Conservation (phyloP, 2,888 invertebrate genomes). For the Oxycera nigricornis region DNA sequence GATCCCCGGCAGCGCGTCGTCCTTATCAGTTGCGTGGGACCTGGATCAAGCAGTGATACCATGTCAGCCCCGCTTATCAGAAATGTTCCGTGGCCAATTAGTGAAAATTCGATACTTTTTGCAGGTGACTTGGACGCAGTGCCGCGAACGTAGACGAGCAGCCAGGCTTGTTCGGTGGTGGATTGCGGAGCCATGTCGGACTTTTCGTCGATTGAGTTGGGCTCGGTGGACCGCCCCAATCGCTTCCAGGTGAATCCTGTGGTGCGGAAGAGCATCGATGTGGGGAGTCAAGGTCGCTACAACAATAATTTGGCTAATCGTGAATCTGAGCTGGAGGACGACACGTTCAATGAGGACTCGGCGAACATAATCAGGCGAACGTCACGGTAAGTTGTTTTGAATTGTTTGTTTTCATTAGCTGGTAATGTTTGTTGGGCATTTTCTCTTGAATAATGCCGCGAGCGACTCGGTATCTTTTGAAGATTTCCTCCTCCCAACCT, state of each 20-base stretch:
- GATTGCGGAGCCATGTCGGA: constrained; percentile 55
- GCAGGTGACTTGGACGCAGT: constrained; percentile 18
- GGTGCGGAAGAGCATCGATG: constrained; percentile 56
- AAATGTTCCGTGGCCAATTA: background rate
- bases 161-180: background rate
- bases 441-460: background rate
- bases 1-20: background rate
- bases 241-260: constrained; percentile 63
- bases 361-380: constrained; percentile 56
- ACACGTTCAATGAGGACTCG: constrained; percentile 58
- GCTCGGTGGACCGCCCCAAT: constrained; percentile 59
- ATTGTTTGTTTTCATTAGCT: too few relatives aligned
- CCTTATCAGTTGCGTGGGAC: background rate
- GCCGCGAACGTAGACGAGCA: background rate
- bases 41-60: background rate
- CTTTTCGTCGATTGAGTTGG: constrained; percentile 58
- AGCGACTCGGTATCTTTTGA: background rate
- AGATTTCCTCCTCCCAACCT: background rate
- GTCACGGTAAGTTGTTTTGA: constrained; percentile 52
- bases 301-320: constrained; percentile 58
- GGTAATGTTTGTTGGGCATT: too few relatives aligned
- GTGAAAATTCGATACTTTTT: constrained; percentile 24
- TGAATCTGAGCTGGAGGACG: constrained; percentile 59
- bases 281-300: constrained; percentile 56
- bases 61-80: constrained; percentile 22